Conservation (phyloP, 2,888 invertebrate genomes). For the Acholoe squamosa region DNA sequence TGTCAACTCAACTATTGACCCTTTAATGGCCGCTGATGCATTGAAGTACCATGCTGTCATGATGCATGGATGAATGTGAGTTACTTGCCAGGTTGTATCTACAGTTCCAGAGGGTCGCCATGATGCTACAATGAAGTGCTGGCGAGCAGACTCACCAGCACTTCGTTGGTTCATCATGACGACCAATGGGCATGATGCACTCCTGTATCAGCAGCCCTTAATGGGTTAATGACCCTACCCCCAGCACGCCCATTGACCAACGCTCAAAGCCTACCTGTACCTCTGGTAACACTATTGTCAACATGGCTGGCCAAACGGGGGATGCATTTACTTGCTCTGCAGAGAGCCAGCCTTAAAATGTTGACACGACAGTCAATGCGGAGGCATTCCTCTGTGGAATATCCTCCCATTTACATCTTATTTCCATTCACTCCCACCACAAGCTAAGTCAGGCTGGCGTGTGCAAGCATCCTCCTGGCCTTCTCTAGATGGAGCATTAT, state of each 20-base stretch:
- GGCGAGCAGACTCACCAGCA: too few species aligned
- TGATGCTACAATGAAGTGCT: too few species aligned
- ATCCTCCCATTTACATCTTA: not conserved
- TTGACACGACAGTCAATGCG: not conserved
- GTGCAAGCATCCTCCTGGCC: not conserved
- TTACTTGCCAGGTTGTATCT: too few species aligned
- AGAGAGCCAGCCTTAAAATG: not conserved
- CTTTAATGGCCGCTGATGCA: too few species aligned
- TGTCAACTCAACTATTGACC: not conserved
- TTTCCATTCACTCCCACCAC: not conserved
- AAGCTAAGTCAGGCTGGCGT: not conserved
- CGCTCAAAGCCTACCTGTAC: not conserved
- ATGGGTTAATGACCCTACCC: not conserved
- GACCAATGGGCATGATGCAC: too few species aligned
- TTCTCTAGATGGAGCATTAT: not conserved
- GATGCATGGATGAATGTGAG: too few species aligned
- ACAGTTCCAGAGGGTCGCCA: too few species aligned
- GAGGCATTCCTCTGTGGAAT: not conserved
- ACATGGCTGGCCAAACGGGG: not conserved
- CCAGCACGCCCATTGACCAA: not conserved
- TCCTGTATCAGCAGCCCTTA: too few species aligned
- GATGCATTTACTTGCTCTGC: slow-evolving; percentile 3
- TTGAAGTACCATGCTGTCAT: too few species aligned
- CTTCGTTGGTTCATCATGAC: too few species aligned
- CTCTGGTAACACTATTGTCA: not conserved